Percentiles rank a stretch among this genome's conserved stretches.
phyloP scores from a whole-genome alignment of 1,140 invertebrate genomes.

The Polyergus mexicanus region DNA sequence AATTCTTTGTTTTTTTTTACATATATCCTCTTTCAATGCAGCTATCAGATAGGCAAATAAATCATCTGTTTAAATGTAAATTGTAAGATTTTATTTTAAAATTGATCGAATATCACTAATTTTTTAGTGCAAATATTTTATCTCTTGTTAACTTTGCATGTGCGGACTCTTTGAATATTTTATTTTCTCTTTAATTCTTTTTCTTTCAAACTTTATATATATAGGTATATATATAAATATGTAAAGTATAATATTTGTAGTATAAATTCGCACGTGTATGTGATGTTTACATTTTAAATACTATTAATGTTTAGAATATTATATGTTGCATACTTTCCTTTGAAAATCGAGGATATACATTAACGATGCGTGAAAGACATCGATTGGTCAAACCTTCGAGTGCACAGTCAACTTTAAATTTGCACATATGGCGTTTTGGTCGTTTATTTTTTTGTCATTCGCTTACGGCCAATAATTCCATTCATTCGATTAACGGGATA shows the following conservation, averaged over 20 bases:
- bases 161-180: not conserved
- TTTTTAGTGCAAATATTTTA: not conserved
- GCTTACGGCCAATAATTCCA: slow-evolving; percentile 35
- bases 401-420: slow-evolving; percentile 68
- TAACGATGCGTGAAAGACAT: slow-evolving; percentile 41
- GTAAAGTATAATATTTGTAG: not conserved
- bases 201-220: slow-evolving; percentile 1
- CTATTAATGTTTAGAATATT: not conserved
- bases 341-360: slow-evolving; percentile 30
- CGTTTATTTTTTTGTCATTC: slow-evolving; percentile 46
- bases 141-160: not conserved
- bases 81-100: not conserved
- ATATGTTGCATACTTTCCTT: not conserved
- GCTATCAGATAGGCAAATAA: not conserved
- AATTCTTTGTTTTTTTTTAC: not conserved
- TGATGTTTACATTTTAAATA: not conserved
- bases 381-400: slow-evolving; percentile 33
- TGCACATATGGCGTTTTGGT: slow-evolving; percentile 66
- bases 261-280: not conserved
- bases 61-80: not conserved
- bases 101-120: not conserved
- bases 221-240: not conserved
- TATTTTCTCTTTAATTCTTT: slow-evolving; percentile 17
- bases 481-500: slow-evolving; percentile 24
- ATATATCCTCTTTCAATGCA: not conserved